Percentiles rank a stretch among this genome's conserved stretches.
These are phyloP conservation scores for Parus major DNA, from an alignment of 2,113 vertebrate genomes.

Conservation along the genomic window DNA sequence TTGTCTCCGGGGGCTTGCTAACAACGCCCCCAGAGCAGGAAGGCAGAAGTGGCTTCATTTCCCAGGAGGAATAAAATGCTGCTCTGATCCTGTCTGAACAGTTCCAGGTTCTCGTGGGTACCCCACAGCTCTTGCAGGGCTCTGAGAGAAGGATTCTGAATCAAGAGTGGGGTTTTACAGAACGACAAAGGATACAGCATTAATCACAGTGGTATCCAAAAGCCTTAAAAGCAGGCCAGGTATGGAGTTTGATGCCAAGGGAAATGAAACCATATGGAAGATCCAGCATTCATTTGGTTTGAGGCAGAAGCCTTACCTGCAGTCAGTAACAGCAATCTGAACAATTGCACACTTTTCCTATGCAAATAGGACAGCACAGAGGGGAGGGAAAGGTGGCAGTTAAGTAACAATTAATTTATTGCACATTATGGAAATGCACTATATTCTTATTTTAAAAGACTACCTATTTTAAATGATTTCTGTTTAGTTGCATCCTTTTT, in stretches of 20 bases:
- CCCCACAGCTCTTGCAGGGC: not conserved
- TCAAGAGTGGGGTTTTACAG: not conserved
- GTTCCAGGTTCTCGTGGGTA: too few relatives aligned
- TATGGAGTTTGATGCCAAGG: accelerated
- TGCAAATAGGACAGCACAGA: not conserved
- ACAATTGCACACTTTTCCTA: accelerated
- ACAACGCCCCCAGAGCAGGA: too few relatives aligned
- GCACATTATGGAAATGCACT: accelerated
- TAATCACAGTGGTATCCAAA: not conserved
- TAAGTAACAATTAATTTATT: not conserved
- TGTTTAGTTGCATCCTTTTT: not conserved
- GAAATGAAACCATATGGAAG: not conserved
- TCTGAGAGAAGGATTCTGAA: not conserved
- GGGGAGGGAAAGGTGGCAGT: not conserved
- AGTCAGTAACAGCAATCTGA: not conserved
- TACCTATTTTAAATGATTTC: not conserved
- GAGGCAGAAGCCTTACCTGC: not conserved
- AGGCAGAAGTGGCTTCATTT: not conserved
- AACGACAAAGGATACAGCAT: not conserved
- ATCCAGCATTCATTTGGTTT: not conserved
- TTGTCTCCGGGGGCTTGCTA: accelerated
- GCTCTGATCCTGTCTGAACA: not conserved
- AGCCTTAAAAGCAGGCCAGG: not conserved
- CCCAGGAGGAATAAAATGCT: not conserved
- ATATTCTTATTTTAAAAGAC: not conserved